Base-by-base conservation (phyloP, 2,888 invertebrate species). In the Scrobipalpa atriplicella region DNA sequence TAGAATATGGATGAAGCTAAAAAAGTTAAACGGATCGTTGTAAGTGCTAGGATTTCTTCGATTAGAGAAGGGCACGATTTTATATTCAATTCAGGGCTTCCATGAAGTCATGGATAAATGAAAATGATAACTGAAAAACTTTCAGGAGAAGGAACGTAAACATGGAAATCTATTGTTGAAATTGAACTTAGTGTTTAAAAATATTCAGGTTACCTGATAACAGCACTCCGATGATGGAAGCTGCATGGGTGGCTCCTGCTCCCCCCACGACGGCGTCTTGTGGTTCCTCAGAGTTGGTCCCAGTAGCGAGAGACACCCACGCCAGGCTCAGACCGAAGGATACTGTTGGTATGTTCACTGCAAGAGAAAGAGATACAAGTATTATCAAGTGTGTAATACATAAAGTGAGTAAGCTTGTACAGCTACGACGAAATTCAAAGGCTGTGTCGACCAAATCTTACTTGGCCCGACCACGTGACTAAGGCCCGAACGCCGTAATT, bases 271-370 rank as follows among this genome's bases (percentile, higher is more conserved):
- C 76, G 54, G 66, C 70, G 18, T 63, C 43, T 39, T 64, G 68
- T 47, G 29, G 66, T 62, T 47, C 67, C 65, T 18, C 71, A 29
- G 8, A 70, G 58, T n/a, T 66, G 9, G 43, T 71, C 0, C 86
- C 89, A 68, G 83, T 86, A 56, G 80, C 83, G 67, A 88, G 77
- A 9, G 89, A 87, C 69, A 89, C 85, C 89, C 89, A 89, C 56
- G 89, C 89, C 75, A 87, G 75, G 13, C 86, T 84, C 73, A 89
- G 74, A 0, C 89, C 88, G 66, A 87, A 86, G 43, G 88, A 88
- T 41, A 86, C 69, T 7, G 84, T 80, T 3, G 89, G 89, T 43
- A 89, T 77, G 73, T 88, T 87, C 67, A 87, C 89, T 89, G 80
- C 1, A 75, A 75, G 38, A n/a, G 9, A 64, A 41, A 16, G 1